phyloP scores from a whole-genome alignment of 1,140 invertebrate genomes.

The Plutomurus gul region DNA sequence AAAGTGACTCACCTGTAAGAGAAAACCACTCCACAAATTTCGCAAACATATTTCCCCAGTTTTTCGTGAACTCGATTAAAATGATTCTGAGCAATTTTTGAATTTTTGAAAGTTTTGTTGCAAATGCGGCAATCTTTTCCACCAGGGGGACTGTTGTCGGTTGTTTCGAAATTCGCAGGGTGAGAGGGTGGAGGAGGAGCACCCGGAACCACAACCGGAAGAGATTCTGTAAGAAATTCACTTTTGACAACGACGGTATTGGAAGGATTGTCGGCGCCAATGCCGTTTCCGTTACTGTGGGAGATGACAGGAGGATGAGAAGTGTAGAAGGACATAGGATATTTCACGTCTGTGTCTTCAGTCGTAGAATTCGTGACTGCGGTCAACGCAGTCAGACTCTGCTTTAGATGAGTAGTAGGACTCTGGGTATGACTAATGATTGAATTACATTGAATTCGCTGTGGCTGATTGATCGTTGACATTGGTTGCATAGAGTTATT shows the following conservation, averaged over 20 bases:
- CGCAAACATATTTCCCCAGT: conserved; percentile 34
- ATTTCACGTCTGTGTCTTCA: not conserved
- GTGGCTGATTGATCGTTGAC: conserved; percentile 26
- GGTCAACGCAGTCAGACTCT: conserved; percentile 11
- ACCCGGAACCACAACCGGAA: conserved; percentile 9
- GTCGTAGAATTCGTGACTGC: not conserved
- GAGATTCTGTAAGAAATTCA: not conserved
- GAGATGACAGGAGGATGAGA: not conserved
- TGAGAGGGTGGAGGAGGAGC: not conserved
- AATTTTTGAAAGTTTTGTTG: conserved; percentile 45
- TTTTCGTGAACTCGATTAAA: conserved; percentile 47
- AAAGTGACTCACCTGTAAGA: conserved; percentile 45
- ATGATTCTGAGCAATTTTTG: conserved; percentile 38
- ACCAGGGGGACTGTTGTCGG: not conserved
- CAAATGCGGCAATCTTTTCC: conserved; percentile 37
- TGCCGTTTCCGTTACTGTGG: conserved; percentile 6
- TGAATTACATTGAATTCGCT: conserved; percentile 24
- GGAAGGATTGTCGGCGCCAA: not conserved
- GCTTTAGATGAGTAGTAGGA: not conserved
- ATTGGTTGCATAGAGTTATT: conserved; percentile 25
- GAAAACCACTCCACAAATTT: conserved; percentile 45
- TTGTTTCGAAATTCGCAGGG: not conserved
- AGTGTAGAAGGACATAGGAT: not conserved
- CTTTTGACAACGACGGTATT: not conserved
- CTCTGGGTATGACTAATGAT: not conserved